Evolutionary conservation across 2,113 vertebrate species (phyloP).

Genomic region (Genyomyrus donnyi): DNA sequence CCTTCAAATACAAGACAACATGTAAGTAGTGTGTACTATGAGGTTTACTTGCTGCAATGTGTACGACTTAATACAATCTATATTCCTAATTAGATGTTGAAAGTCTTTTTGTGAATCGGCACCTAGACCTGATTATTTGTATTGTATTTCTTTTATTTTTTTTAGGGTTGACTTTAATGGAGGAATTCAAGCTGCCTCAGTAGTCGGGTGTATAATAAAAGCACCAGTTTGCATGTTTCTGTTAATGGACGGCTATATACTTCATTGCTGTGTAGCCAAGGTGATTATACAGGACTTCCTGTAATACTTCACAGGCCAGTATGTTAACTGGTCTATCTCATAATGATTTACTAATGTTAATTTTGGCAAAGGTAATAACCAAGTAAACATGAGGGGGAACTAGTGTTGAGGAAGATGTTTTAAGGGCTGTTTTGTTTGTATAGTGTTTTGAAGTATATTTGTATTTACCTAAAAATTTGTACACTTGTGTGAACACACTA

Average conservation of each 20-base stretch:
- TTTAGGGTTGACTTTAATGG: not conserved
- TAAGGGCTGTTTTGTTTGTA: not conserved
- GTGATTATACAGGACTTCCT: not conserved
- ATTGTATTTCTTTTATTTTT: not conserved
- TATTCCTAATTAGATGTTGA: not conserved
- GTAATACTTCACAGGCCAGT: not conserved
- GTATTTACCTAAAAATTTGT: not conserved
- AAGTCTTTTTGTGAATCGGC: not conserved
- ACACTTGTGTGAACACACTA: not conserved
- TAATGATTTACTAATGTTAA: not conserved
- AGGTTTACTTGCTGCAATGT: not conserved
- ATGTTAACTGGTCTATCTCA: not conserved
- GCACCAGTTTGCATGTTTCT: not conserved
- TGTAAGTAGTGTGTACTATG: not conserved
- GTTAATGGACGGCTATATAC: not conserved
- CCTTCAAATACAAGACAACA: not conserved
- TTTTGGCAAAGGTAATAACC: not conserved
- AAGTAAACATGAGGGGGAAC: not conserved
- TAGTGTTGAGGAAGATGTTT: not conserved
- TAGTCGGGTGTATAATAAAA: not conserved
- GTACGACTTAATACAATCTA: not conserved
- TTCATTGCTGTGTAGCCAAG: not conserved
- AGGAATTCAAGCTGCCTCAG: not conserved
- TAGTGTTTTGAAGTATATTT: not conserved
- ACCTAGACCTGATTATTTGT: not conserved